These are phyloP conservation scores for Melanostigma gelatinosum DNA, from an alignment of 2,113 vertebrate species.

Conservation along the genomic window DNA sequence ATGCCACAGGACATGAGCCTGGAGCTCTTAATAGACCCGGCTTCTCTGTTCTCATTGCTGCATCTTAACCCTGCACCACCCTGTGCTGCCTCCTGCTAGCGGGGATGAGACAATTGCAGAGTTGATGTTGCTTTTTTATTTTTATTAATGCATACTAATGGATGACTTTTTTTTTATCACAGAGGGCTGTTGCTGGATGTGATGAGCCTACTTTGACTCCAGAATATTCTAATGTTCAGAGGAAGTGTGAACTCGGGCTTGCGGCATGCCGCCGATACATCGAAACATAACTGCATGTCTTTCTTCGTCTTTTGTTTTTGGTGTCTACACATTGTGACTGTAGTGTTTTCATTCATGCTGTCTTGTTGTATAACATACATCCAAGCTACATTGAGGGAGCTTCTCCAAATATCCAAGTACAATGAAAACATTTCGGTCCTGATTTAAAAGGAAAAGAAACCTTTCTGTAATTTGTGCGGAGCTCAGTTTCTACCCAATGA, in stretches of 20 bases:
- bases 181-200: slow-evolving; percentile 3
- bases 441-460: neutral
- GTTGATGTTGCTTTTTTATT: neutral
- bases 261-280: slow-evolving; percentile 32
- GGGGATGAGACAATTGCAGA: neutral
- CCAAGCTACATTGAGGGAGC: neutral
- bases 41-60: neutral
- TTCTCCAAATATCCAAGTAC: neutral
- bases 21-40: neutral
- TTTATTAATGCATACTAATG: neutral
- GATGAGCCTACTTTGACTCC: neutral
- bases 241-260: neutral
- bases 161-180: neutral
- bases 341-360: slow-evolving; percentile 7
- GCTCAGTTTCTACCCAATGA: neutral
- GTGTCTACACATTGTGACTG: slow-evolving; percentile 3
- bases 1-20: neutral
- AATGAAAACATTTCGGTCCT: neutral
- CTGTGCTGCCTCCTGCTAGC: neutral
- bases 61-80: neutral
- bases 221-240: slow-evolving; percentile 5
- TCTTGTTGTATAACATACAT: neutral
- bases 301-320: neutral
- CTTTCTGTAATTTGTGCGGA: neutral
- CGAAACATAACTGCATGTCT: slow-evolving; percentile 27